Evolutionary conservation across 2,888 invertebrate genomes (phyloP).

Genomic region (Linnaemya tessellans): DNA sequence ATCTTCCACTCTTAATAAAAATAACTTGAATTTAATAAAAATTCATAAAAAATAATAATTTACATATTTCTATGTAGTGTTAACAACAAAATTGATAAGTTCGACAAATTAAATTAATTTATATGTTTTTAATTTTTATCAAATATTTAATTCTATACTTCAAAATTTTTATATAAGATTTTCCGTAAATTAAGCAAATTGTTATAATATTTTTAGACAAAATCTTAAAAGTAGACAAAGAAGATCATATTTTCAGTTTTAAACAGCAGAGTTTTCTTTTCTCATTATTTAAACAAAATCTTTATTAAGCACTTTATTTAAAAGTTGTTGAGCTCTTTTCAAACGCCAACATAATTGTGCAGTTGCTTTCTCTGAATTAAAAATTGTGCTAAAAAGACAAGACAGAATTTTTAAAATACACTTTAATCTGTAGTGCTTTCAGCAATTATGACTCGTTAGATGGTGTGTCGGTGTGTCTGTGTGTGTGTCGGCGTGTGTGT

Average conservation of each 20-base stretch:
- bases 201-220: no score
- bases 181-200: no score
- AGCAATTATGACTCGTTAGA: constrained; percentile 49
- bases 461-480: background rate
- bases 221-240: background rate
- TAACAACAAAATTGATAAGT: no score
- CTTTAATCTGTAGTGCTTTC: constrained; percentile 29
- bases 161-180: no score
- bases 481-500: background rate
- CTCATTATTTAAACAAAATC: background rate
- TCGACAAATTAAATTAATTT: no score
- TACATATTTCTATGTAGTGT: no score
- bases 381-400: constrained; percentile 29
- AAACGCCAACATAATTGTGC: constrained; percentile 33
- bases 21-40: no score
- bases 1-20: no score
- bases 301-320: background rate
- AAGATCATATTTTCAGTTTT: background rate
- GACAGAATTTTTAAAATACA: constrained; percentile 26
- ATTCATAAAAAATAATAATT: no score
- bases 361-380: constrained; percentile 19
- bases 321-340: background rate
- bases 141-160: no score
- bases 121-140: no score
- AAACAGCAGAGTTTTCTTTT: background rate